Percentiles rank a stretch among this genome's conserved stretches.
These are phyloP conservation scores for Euthynnus affinis DNA, from an alignment of 2,797 vertebrate genomes.

Conservation along the genomic window DNA sequence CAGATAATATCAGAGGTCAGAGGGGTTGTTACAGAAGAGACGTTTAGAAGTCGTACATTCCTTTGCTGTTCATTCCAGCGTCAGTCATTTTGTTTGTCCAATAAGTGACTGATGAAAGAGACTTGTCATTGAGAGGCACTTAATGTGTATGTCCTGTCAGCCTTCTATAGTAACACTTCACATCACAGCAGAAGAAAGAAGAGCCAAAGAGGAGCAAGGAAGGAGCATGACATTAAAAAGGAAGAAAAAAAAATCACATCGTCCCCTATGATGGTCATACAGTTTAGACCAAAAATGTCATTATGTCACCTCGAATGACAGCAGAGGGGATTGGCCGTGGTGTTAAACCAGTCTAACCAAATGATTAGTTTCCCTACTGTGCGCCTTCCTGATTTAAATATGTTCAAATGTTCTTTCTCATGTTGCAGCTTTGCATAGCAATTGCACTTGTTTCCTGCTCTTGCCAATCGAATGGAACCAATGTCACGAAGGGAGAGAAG, in stretches of 20 bases:
- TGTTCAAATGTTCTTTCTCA: slow-evolving; percentile 52
- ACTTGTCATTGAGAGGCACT: slow-evolving; percentile 43
- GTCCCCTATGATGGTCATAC: neutral
- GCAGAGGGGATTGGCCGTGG: neutral
- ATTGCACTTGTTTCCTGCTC: slow-evolving; percentile 37
- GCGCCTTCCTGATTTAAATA: slow-evolving; percentile 64
- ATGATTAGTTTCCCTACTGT: slow-evolving; percentile 39
- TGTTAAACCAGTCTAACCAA: slow-evolving; percentile 51
- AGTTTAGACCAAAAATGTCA: neutral
- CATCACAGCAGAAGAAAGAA: neutral
- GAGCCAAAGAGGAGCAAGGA: neutral
- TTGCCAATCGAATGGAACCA: neutral
- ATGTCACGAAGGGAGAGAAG: neutral
- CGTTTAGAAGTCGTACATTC: slow-evolving; percentile 8
- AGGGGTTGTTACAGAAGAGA: neutral
- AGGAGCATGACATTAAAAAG: slow-evolving; percentile 10
- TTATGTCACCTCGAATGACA: neutral
- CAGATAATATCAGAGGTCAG: slow-evolving; percentile 19
- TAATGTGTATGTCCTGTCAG: slow-evolving; percentile 36
- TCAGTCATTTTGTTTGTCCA: slow-evolving; percentile 31
- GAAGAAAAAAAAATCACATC: neutral
- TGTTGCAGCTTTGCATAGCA: slow-evolving; percentile 44
- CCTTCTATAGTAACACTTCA: neutral
- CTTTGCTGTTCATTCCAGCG: slow-evolving; percentile 21
- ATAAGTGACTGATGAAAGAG: slow-evolving; percentile 57